These are phyloP conservation scores for Drosophila murphyi DNA, from an alignment of 1,140 invertebrate genomes.

Conservation along the genomic window DNA sequence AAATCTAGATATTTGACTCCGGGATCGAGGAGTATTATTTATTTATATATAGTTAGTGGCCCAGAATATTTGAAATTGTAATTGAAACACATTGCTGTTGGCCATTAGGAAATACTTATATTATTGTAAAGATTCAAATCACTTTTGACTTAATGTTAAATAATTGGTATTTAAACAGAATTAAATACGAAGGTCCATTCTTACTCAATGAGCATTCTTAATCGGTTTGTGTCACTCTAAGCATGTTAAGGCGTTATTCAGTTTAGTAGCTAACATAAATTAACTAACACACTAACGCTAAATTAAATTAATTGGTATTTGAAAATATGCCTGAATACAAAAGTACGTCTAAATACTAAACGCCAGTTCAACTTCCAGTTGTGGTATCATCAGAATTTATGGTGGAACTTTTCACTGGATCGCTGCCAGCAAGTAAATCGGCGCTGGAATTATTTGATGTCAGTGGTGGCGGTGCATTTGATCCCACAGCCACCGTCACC, in stretches of 20 bases:
- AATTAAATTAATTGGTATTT: conserved; percentile 49
- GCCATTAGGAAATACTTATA: conserved; percentile 69
- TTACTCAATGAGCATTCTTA: conserved; percentile 72
- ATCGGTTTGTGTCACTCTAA: conserved; percentile 42
- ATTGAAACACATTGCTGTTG: conserved; percentile 32
- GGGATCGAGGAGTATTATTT: too few relatives aligned
- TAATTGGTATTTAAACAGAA: conserved; percentile 53
- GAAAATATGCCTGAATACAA: conserved; percentile 23
- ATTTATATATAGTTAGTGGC: too few relatives aligned
- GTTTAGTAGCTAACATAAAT: conserved; percentile 54
- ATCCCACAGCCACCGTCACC: conserved; percentile 36
- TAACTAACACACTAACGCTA: conserved; percentile 51
- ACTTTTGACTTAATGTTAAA: conserved; percentile 67
- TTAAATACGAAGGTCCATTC: conserved; percentile 50
- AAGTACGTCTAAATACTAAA: conserved; percentile 51
- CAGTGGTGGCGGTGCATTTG: conserved; percentile 29
- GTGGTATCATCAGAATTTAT: conserved; percentile 63
- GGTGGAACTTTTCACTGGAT: conserved; percentile 53
- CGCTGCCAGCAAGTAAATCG: conserved; percentile 48
- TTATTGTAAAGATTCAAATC: conserved; percentile 68
- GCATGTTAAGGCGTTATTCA: conserved; percentile 32
- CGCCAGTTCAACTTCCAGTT: conserved; percentile 54
- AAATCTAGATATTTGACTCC: neutral
- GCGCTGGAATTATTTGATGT: conserved; percentile 53
- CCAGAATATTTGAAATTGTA: neutral